Percentiles rank a stretch among this genome's conserved stretches.
These are phyloP conservation scores for Dicerorhinus sumatrensis DNA, from an alignment of 2,113 vertebrate genomes.

Conservation along the genomic window DNA sequence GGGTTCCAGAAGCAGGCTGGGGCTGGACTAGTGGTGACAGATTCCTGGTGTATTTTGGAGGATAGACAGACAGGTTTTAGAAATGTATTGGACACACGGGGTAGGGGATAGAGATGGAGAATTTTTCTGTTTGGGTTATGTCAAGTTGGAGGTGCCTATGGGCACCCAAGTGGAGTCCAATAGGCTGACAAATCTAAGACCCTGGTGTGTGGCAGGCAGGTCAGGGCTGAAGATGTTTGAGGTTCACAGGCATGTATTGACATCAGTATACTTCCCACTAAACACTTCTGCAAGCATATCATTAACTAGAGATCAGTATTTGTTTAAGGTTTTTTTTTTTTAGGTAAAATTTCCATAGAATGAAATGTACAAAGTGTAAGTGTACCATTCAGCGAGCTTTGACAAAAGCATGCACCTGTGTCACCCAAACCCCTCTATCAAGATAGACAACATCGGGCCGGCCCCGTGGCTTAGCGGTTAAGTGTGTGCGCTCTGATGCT, in stretches of 20 bases:
- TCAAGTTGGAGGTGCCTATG: not conserved
- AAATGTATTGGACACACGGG: not conserved
- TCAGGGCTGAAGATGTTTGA: not conserved
- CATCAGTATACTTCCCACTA: not conserved
- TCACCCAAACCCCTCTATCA: not conserved
- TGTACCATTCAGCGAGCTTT: not conserved
- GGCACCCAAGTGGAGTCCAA: not conserved
- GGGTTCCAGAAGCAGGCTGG: not conserved
- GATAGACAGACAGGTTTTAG: not conserved
- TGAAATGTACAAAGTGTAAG: slow-evolving; percentile 1
- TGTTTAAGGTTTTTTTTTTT: not conserved
- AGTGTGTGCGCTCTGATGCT: too few relatives aligned
- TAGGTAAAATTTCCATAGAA: not conserved
- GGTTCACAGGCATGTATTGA: not conserved
- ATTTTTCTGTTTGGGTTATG: not conserved
- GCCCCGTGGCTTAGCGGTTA: too few relatives aligned
- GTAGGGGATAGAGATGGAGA: not conserved
- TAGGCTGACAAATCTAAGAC: not conserved
- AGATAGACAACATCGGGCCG: not conserved
- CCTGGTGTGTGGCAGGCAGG: not conserved
- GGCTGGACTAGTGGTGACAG: not conserved
- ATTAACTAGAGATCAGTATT: not conserved
- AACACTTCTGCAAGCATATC: not conserved
- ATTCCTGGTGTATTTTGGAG: not conserved
- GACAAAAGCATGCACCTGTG: not conserved